A percentile compares a stretch with the other conserved stretches of the same genome.
phyloP scores from a whole-genome alignment of 2,113 vertebrate genomes.

The Aldabrachelys gigantea region DNA sequence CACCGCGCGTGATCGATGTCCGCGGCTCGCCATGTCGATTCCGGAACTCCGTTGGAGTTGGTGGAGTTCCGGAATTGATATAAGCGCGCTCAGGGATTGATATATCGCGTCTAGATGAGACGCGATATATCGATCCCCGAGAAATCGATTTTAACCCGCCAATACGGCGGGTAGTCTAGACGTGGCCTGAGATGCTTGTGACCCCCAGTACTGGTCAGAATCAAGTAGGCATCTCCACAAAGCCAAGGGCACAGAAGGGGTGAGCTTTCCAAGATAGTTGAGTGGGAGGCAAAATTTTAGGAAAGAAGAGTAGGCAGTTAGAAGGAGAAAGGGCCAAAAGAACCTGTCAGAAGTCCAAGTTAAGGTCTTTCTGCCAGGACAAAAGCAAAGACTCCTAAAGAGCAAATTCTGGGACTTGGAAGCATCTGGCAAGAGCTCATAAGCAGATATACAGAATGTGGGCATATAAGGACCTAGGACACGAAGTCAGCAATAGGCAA shows the following conservation, averaged over 20 bases:
- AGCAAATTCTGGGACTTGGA: conserved; percentile 59
- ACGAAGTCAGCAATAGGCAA: neutral
- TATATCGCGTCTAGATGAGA: no score
- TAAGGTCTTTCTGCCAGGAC: conserved; percentile 34
- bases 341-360: conserved; percentile 32
- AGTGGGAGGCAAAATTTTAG: conserved; percentile 28
- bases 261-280: neutral
- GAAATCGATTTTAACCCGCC: no score
- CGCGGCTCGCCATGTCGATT: no score
- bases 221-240: neutral
- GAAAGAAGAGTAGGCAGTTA: conserved; percentile 33
- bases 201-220: neutral
- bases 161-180: no score
- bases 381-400: conserved; percentile 27
- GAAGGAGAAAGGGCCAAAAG: conserved; percentile 55
- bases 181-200: neutral
- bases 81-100: no score
- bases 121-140: no score
- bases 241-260: neutral
- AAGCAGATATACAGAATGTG: conserved; percentile 33
- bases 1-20: no score
- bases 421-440: conserved; percentile 31
- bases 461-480: conserved; percentile 32
- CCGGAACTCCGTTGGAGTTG: no score
- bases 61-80: no score